Evolutionary conservation across 2,797 vertebrate genomes (phyloP).

Genomic region (Bucorvus abyssinicus): DNA sequence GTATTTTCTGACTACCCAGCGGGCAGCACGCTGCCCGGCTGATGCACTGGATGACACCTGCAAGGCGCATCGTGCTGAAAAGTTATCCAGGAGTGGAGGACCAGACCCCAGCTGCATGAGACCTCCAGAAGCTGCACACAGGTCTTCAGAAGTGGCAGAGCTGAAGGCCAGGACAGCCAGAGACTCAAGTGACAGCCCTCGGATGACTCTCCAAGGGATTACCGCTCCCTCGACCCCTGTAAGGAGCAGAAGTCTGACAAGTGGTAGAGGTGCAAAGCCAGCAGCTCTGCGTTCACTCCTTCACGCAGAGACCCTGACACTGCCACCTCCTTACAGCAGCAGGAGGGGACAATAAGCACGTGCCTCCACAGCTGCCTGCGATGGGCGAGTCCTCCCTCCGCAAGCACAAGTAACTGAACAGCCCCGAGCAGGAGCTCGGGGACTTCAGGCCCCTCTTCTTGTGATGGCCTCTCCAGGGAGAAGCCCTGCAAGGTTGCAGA

Average conservation of each 20-base stretch:
- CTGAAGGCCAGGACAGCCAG: not conserved
- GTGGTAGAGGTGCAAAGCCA: not conserved
- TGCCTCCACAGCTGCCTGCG: not conserved
- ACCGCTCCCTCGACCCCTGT: not conserved
- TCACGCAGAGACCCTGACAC: rapidly evolving
- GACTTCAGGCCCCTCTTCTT: not conserved
- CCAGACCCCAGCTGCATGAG: rapidly evolving
- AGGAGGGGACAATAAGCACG: not conserved
- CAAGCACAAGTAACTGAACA: not conserved
- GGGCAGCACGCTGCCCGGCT: rapidly evolving
- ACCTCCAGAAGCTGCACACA: not conserved
- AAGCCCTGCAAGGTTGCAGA: not conserved
- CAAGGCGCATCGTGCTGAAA: not conserved
- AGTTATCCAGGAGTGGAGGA: not conserved
- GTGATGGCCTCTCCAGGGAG: not conserved
- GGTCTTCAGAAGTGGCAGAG: not conserved
- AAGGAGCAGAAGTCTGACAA: not conserved
- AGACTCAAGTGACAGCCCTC: not conserved
- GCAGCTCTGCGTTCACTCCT: not conserved
- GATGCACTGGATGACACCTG: rapidly evolving
- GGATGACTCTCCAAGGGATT: not conserved
- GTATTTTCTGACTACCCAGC: not conserved
- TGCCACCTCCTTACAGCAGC: not conserved
- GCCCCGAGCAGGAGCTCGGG: not conserved
- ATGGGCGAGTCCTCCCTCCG: not conserved